phyloP scores from a whole-genome alignment of 1,140 invertebrate genomes.

The Solenopsis invicta region DNA sequence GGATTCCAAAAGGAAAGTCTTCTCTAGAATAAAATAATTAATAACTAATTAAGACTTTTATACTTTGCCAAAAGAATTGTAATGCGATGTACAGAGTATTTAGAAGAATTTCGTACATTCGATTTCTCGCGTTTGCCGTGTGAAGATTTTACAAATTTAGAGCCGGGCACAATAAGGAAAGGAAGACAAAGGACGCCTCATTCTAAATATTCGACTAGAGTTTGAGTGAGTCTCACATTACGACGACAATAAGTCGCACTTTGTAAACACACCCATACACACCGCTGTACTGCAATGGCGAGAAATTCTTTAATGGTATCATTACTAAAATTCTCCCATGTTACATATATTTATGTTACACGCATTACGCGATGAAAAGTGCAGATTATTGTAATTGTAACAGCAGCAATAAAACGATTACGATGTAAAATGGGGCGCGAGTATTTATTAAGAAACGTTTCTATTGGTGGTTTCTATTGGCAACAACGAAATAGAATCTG shows the following conservation, averaged over 20 bases:
- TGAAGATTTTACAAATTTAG: conserved; percentile 23
- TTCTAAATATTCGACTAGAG: conserved; percentile 14
- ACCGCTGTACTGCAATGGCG: background rate
- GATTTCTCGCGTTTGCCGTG: background rate
- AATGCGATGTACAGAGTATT: conserved; percentile 31
- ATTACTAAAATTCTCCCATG: conserved; percentile 22
- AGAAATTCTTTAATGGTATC: background rate
- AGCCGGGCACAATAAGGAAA: background rate
- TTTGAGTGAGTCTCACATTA: conserved; percentile 17
- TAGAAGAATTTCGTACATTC: conserved; percentile 24
- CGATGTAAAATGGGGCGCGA: conserved; percentile 8
- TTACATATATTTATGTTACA: conserved; percentile 57
- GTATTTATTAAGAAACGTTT: conserved; percentile 15
- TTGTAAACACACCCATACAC: conserved; percentile 16
- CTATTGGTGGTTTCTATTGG: background rate
- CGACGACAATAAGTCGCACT: conserved; percentile 58
- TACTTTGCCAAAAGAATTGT: conserved; percentile 56
- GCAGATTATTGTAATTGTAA: conserved; percentile 53
- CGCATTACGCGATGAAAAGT: conserved; percentile 41
- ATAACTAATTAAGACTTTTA: conserved; percentile 54
- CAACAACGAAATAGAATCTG: background rate
- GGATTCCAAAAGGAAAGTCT: conserved; percentile 9
- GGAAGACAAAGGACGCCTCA: background rate
- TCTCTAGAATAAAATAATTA: conserved; percentile 19
- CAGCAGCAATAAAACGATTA: conserved; percentile 56